A percentile compares a stretch with the other conserved stretches of the same genome.
phyloP scores from a whole-genome alignment of 2,888 invertebrate genomes.

The Nebria brevicollis region DNA sequence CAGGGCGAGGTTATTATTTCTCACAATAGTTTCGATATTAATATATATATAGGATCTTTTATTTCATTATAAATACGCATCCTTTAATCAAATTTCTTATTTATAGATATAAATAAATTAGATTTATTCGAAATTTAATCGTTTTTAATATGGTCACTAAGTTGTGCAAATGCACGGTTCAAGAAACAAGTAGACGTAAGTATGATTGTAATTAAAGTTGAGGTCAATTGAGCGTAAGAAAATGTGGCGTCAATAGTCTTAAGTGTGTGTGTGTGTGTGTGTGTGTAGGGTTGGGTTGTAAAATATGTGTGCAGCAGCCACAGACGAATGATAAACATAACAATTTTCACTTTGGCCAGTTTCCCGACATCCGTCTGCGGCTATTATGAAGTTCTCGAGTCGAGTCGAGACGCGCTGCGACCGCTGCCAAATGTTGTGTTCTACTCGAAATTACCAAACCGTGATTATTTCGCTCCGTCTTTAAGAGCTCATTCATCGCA shows the following conservation, averaged over 20 bases:
- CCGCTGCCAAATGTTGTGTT: conserved; percentile 17
- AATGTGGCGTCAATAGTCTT: neutral
- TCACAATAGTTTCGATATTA: neutral
- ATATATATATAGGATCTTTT: too few relatives aligned
- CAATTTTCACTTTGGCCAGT: conserved; percentile 56
- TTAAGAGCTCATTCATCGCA: conserved; percentile 29
- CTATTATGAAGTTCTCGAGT: conserved; percentile 47
- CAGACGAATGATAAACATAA: conserved; percentile 55
- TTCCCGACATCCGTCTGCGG: conserved; percentile 51
- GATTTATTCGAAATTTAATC: too few relatives aligned
- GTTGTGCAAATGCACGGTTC: too few relatives aligned
- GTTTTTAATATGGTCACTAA: too few relatives aligned
- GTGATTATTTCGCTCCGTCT: conserved; percentile 33
- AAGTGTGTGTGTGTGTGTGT: neutral
- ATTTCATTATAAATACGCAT: too few relatives aligned
- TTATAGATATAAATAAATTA: too few relatives aligned
- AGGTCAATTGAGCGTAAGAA: neutral
- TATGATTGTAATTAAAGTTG: neutral
- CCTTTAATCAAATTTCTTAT: too few relatives aligned
- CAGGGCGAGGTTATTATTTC: neutral
- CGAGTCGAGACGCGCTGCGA: conserved; percentile 4
- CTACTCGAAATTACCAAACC: conserved; percentile 8
- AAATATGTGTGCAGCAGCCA: neutral
- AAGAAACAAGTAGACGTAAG: too few relatives aligned
- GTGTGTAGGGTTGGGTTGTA: neutral